phyloP scores from a whole-genome alignment of 2,888 invertebrate genomes.

The Agriopis aurantiaria region DNA sequence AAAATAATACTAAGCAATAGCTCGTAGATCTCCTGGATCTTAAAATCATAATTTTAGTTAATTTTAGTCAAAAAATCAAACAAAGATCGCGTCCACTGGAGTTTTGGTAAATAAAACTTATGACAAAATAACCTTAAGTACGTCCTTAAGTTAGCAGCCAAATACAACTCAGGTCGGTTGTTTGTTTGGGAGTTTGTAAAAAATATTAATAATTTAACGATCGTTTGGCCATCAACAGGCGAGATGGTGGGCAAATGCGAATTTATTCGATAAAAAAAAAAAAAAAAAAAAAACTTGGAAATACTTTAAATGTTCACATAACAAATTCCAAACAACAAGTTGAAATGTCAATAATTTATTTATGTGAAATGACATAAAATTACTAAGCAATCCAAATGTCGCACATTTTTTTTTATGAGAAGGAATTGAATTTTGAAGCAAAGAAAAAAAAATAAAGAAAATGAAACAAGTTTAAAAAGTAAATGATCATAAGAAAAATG shows the following conservation, averaged over 20 bases:
- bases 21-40: conserved; percentile 51
- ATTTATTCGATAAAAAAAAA: background rate
- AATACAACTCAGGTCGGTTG: conserved; percentile 31
- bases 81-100: conserved; percentile 62
- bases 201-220: background rate
- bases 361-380: no score
- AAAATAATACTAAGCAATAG: conserved; percentile 54
- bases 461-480: no score
- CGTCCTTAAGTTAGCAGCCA: conserved; percentile 76
- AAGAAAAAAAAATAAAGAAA: no score
- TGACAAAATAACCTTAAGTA: conserved; percentile 63
- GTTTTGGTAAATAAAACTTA: conserved; percentile 58
- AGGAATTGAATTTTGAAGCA: no score
- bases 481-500: no score
- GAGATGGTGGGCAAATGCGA: background rate
- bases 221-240: no score
- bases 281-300: no score
- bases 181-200: conserved; percentile 52
- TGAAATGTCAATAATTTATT: no score
- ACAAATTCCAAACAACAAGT: no score
- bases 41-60: conserved; percentile 12
- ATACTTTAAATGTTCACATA: no score
- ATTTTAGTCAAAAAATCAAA: conserved; percentile 48
- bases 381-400: no score
- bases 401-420: no score